Conservation (phyloP, 1,140 invertebrate species). For the Tetranychus cinnabarinus region DNA sequence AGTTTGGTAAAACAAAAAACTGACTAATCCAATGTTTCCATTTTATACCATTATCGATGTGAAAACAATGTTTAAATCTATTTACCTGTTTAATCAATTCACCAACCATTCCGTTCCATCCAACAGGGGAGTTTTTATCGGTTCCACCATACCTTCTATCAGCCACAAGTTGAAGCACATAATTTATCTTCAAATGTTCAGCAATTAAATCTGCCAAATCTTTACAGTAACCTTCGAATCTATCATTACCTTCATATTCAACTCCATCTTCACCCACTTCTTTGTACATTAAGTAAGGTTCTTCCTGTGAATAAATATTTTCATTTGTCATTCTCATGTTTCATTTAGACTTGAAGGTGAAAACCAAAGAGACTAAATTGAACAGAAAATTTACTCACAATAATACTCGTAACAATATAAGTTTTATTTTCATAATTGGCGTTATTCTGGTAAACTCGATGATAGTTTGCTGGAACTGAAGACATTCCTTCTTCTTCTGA, state of each 20-base stretch:
- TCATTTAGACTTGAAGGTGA: too few species aligned
- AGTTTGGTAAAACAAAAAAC: too few species aligned
- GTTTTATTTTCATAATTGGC: constrained; percentile 48
- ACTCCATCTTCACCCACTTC: constrained; percentile 38
- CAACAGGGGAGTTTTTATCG: constrained; percentile 36
- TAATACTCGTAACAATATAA: constrained; percentile 66
- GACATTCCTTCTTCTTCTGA: constrained; percentile 50
- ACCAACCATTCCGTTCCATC: constrained; percentile 75
- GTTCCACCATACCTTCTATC: constrained; percentile 62
- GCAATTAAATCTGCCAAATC: constrained; percentile 64
- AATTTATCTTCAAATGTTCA: constrained; percentile 49
- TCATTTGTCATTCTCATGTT: too few species aligned
- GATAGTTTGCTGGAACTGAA: constrained; percentile 47
- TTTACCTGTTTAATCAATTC: background rate
- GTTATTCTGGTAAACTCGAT: constrained; percentile 29
- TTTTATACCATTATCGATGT: too few species aligned
- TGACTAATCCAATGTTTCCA: too few species aligned
- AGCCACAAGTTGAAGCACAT: constrained; percentile 47
- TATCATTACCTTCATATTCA: constrained; percentile 44
- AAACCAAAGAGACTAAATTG: background rate
- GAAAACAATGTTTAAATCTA: too few species aligned
- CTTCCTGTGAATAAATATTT: constrained; percentile 28
- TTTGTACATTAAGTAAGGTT: constrained; percentile 58
- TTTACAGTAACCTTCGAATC: constrained; percentile 79
- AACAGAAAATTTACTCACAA: constrained; percentile 36